Evolutionary conservation across 2,113 vertebrate genomes (phyloP).

Genomic region (Pogona vitticeps): DNA sequence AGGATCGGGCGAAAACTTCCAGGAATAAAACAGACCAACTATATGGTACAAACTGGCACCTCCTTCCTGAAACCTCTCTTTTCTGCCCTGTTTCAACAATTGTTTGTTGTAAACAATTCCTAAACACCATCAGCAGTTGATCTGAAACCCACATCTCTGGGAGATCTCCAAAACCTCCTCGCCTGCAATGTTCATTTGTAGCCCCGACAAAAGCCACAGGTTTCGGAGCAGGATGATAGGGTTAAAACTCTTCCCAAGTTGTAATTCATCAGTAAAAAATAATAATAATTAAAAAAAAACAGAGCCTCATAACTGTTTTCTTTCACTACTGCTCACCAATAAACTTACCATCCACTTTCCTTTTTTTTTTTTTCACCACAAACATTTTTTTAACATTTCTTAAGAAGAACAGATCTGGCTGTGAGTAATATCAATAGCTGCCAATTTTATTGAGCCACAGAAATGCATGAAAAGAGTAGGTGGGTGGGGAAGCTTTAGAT

Average conservation of each 20-base stretch:
- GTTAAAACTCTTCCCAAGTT: neutral
- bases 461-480: too few species aligned
- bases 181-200: neutral
- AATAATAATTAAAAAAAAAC: too few species aligned
- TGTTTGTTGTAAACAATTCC: neutral
- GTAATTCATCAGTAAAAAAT: neutral
- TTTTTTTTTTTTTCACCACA: too few species aligned
- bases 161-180: neutral
- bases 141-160: neutral
- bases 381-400: too few species aligned
- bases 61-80: neutral
- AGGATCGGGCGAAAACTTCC: too few species aligned
- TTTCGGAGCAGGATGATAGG: neutral
- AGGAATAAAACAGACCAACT: too few species aligned
- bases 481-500: too few species aligned
- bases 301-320: neutral
- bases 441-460: too few species aligned
- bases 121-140: neutral
- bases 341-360: neutral
- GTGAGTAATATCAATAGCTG: too few species aligned
- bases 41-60: too few species aligned
- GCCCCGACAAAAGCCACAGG: neutral
- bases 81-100: neutral
- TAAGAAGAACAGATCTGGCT: too few species aligned
- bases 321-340: neutral